A percentile compares a stretch with the other conserved stretches of the same genome.
Conservation (phyloP, 1,140 invertebrate species). For the Diabrotica virgifera region DNA sequence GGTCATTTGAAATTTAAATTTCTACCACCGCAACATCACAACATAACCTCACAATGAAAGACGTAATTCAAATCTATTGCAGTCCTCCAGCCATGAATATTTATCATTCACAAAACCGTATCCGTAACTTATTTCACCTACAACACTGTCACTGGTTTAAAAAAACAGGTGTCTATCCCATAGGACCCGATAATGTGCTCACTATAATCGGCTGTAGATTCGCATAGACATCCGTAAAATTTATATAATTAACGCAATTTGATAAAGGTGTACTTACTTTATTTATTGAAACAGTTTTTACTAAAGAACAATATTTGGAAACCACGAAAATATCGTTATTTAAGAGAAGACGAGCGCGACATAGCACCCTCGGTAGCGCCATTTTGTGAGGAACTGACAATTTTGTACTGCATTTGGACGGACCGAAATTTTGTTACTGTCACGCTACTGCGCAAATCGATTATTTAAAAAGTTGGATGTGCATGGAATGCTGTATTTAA, state of each 20-base stretch:
- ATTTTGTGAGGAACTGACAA: slow-evolving; percentile 36
- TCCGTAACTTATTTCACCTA: too few species aligned
- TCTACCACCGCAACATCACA: neutral
- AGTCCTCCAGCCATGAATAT: too few species aligned
- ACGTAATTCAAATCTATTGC: too few species aligned
- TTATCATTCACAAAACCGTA: too few species aligned
- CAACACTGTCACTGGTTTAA: neutral
- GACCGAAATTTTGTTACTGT: neutral
- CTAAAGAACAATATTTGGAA: slow-evolving; percentile 35
- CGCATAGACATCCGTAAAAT: too few species aligned
- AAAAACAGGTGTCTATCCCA: slow-evolving; percentile 2
- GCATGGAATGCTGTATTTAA: too few species aligned
- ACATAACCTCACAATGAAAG: neutral
- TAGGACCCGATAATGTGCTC: neutral
- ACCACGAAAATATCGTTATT: slow-evolving; percentile 39
- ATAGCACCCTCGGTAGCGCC: slow-evolving; percentile 40
- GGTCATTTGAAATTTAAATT: slow-evolving; percentile 3
- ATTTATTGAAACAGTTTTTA: slow-evolving; percentile 38
- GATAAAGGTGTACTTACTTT: slow-evolving; percentile 37
- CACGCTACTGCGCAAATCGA: slow-evolving; percentile 20
- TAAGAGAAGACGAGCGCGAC: slow-evolving; percentile 38
- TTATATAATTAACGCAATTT: neutral
- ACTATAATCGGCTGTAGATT: too few species aligned
- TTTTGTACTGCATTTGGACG: slow-evolving; percentile 11
- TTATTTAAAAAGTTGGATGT: slow-evolving; percentile 3